Evolutionary conservation across 2,113 vertebrate species (phyloP), one percentile per base, ranked within the genome.

Genomic region (Piliocolobus tephrosceles): DNA sequence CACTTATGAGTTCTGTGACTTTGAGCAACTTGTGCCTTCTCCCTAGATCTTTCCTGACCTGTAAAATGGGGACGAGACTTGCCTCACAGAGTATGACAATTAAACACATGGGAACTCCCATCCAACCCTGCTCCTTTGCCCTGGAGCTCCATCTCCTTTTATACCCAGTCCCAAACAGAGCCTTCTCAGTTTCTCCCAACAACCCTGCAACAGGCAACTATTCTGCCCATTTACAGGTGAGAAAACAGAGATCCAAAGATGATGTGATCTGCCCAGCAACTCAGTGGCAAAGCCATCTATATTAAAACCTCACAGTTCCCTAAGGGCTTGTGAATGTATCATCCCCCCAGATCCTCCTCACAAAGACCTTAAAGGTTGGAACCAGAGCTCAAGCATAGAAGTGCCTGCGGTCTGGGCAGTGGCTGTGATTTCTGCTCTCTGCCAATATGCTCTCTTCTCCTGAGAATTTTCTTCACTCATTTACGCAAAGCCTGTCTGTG

Each of bases 381-480:
- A 3, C 40, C 66, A 52, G 58, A 75, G 16, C 18, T 8, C 12
- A 47, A 8, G 55, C 20, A 20, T 25, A 73, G 82, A 32, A n/a
- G 30, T 12, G 72, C 40, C 40, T 5, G 8, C 64, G 75, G n/a
- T 22, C 73, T 2, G 6, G 47, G 30, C 38, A n/a, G 27, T 14
- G 38, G 43, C 84, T 52, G 25, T 0, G 1, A 1, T 0, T 66
- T 57, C 43, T 1, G 0, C 58, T 13, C 1, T 64, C 30, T 25
- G 16, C 58, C 1, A 0, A 13, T 6, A 45, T 2, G 35, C 9
- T 1, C 20, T 22, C 86, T 87, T 32, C 76, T 25, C 47, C 55
- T 0, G 2, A 88, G 52, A 52, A 76, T 9, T 30, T 45, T 64
- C 80, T 89, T 22, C 64, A 23, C 30, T 43, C 2, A 1, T 50